Evolutionary conservation across 1,140 invertebrate genomes (phyloP).

Genomic region (Atta cephalotes): DNA sequence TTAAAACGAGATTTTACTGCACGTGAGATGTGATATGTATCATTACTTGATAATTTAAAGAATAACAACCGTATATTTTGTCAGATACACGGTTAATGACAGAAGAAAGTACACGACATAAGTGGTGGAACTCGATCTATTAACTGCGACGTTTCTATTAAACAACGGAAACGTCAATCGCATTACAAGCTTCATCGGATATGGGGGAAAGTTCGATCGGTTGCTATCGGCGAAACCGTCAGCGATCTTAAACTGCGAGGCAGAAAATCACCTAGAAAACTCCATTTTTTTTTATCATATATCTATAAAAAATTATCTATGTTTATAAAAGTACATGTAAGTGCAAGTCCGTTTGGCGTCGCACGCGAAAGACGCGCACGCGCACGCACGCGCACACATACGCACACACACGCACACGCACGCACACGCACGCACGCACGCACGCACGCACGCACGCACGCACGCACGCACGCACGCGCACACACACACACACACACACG

Average conservation of each 20-base stretch:
- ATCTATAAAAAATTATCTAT: neutral
- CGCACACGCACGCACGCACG: neutral
- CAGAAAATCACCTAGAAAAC: constrained; percentile 3
- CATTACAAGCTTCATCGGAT: constrained; percentile 68
- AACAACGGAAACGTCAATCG: constrained; percentile 75
- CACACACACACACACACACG: neutral
- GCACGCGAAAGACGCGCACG: neutral
- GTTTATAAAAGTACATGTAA: neutral
- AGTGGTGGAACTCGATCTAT: constrained; percentile 37
- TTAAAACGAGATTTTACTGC: neutral
- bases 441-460: no score
- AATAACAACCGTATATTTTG: neutral
- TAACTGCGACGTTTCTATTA: constrained; percentile 63
- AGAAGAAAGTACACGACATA: constrained; percentile 66
- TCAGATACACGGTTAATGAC: constrained; percentile 8
- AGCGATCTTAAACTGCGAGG: neutral
- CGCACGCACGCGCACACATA: neutral
- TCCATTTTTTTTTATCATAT: neutral
- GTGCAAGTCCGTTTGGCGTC: neutral
- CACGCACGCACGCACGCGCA: neutral
- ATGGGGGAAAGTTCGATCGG: constrained; percentile 64
- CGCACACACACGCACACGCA: neutral
- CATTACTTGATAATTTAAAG: neutral
- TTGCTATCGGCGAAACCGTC: constrained; percentile 29
- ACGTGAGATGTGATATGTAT: no score